Conservation (phyloP, 2,888 invertebrate genomes). For the Tenthredo scrophulariae region DNA sequence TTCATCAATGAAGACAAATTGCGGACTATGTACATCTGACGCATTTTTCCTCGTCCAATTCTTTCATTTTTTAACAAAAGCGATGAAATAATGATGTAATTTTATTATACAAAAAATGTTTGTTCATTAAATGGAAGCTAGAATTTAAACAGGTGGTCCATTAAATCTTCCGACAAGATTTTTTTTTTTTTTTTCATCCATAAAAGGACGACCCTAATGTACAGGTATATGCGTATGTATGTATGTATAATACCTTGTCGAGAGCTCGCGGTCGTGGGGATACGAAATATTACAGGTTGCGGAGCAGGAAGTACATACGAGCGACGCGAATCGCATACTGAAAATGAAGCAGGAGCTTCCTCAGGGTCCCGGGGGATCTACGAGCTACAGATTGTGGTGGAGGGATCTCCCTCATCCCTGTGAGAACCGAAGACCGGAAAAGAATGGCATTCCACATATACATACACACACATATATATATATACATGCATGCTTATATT, state of each 20-base stretch:
- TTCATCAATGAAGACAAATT: background rate
- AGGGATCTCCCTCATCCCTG: background rate
- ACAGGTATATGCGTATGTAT: background rate
- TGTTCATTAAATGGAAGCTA: background rate
- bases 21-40: background rate
- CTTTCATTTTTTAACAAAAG: background rate
- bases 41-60: background rate
- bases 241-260: slow-evolving; percentile 10
- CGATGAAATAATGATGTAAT: background rate
- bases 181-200: background rate
- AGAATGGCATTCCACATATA: background rate
- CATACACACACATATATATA: too few relatives aligned
- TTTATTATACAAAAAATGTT: background rate
- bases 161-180: background rate
- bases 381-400: background rate
- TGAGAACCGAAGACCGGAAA: slow-evolving; percentile 4
- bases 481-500: background rate
- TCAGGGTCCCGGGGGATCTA: slow-evolving; percentile 15
- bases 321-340: slow-evolving; percentile 7
- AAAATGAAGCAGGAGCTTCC: slow-evolving; percentile 25
- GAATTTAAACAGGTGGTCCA: slow-evolving; percentile 25
- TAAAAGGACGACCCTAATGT: slow-evolving; percentile 25
- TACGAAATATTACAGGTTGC: slow-evolving; percentile 17
- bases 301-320: slow-evolving; percentile 9
- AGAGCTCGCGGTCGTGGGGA: background rate